Percentiles rank a stretch among this genome's conserved stretches.
Evolutionary conservation across 53 echinoderm and acorn worm species (phyloP).

Genomic region (Pentamera pediparva): DNA sequence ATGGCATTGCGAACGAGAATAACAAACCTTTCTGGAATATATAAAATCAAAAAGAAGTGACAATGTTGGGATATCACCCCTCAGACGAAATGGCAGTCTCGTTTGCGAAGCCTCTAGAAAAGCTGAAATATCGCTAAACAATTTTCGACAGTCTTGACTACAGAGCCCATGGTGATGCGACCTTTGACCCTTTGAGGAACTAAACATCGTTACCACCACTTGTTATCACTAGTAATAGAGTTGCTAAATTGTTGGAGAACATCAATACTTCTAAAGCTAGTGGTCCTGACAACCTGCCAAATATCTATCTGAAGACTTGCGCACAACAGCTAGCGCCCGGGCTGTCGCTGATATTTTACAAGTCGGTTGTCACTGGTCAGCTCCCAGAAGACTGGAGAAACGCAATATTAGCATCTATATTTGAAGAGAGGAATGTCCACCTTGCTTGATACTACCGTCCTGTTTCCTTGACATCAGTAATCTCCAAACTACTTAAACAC

Average conservation of each 20-base stretch:
- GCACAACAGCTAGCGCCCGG: conserved; percentile 13
- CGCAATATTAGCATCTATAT: conserved; percentile 19
- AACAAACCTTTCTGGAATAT: conserved; percentile 28
- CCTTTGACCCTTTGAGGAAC: too few relatives aligned
- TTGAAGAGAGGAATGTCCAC: background rate
- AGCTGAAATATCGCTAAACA: conserved; percentile 12
- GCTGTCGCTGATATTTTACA: conserved; percentile 12
- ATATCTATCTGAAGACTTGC: conserved; percentile 14
- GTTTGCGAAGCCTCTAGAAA: too few relatives aligned
- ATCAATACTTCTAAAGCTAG: conserved; percentile 10
- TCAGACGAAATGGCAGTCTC: background rate
- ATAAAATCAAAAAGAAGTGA: conserved; percentile 28
- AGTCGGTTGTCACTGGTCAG: conserved; percentile 1
- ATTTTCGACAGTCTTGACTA: conserved; percentile 25
- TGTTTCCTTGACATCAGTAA: background rate
- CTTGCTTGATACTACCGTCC: background rate
- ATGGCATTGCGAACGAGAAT: conserved; percentile 8
- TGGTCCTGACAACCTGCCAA: conserved; percentile 31
- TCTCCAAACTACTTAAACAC: background rate
- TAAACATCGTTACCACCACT: too few relatives aligned
- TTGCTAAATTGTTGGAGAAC: too few relatives aligned
- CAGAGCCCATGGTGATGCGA: background rate
- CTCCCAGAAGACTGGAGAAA: conserved; percentile 25
- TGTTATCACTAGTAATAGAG: too few relatives aligned
- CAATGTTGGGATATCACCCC: conserved; percentile 15